These are phyloP conservation scores for Metridium senile DNA, from an alignment of 92 coral and sea anemone genomes.

Conservation along the genomic window DNA sequence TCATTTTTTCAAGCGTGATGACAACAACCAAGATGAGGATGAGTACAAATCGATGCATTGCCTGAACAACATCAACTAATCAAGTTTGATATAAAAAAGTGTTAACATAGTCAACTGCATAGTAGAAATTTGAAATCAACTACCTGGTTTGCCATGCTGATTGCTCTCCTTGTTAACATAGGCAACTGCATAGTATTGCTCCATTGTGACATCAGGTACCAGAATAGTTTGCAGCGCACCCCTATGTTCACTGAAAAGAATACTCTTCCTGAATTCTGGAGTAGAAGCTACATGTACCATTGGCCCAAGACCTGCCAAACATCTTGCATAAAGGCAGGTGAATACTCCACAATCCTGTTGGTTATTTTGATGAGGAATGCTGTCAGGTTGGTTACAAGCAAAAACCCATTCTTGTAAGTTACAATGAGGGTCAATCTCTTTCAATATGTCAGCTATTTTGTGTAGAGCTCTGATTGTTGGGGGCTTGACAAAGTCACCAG, in stretches of 20 bases:
- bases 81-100: too few species aligned
- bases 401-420: conserved; percentile 38
- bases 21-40: too few species aligned
- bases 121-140: too few species aligned
- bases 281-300: conserved; percentile 31
- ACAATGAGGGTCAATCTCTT: conserved; percentile 12
- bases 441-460: conserved; percentile 31
- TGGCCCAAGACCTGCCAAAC: conserved; percentile 46
- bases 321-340: conserved; percentile 56
- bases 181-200: conserved; percentile 47
- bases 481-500: conserved; percentile 46
- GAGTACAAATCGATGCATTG: too few species aligned
- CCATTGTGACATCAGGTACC: conserved; percentile 24
- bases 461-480: conserved; percentile 2
- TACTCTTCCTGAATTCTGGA: conserved; percentile 29
- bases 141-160: too few species aligned
- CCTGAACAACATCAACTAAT: too few species aligned
- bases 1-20: too few species aligned
- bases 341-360: conserved; percentile 51
- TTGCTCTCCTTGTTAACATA: conserved; percentile 1
- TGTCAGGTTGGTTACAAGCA: conserved; percentile 19
- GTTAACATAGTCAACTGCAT: too few species aligned
- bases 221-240: conserved; percentile 16
- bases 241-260: conserved; percentile 31
- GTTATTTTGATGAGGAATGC: conserved; percentile 49